Conservation (phyloP, 35 echinoderm and acorn worm genomes). For the Heliocidaris erythrogramma region DNA sequence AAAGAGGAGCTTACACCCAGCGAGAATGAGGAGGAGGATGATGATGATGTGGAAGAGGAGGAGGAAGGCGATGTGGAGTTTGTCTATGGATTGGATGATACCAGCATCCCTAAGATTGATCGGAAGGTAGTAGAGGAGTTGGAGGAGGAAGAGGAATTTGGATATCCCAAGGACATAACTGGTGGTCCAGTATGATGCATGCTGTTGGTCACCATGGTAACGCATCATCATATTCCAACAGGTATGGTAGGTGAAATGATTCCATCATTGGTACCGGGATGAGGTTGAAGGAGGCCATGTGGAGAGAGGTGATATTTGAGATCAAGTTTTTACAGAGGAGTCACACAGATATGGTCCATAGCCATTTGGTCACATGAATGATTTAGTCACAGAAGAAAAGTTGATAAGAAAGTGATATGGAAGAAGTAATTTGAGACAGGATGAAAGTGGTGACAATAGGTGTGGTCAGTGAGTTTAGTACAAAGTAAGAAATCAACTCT, state of each 20-base stretch:
- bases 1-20: constrained; percentile 40
- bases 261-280: neutral
- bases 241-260: neutral
- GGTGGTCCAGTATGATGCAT: neutral
- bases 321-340: neutral
- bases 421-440: too few relatives aligned
- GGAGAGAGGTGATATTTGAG: neutral
- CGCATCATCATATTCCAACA: neutral
- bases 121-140: neutral
- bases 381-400: neutral
- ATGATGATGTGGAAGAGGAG: constrained; percentile 32
- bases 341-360: neutral
- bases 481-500: too few relatives aligned
- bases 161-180: neutral
- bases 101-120: neutral
- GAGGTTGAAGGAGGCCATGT: neutral
- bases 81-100: constrained; percentile 5
- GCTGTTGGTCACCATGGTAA: neutral
- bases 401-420: too few relatives aligned
- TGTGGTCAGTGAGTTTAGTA: too few relatives aligned
- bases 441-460: too few relatives aligned
- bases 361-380: neutral
- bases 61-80: constrained; percentile 50
- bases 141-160: neutral
- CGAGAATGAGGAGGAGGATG: constrained; percentile 22